These are phyloP conservation scores for Catagonus wagneri DNA, from an alignment of 2,113 vertebrate genomes.

Conservation along the genomic window DNA sequence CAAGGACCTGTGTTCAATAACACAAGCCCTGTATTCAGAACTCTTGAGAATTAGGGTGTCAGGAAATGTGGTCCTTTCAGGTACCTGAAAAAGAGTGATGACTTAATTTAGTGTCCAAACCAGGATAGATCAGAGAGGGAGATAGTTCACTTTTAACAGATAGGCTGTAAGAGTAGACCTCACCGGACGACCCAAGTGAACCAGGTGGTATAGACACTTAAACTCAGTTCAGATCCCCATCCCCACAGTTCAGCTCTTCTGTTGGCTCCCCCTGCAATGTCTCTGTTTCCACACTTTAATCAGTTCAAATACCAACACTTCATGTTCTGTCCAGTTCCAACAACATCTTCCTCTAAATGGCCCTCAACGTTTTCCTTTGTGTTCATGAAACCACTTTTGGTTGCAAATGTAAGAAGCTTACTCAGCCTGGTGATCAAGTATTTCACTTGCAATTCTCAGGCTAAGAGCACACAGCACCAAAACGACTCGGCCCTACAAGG, in stretches of 20 bases:
- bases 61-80: not conserved
- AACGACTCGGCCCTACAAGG: accelerated
- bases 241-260: accelerated
- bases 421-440: not conserved
- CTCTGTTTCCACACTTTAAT: accelerated
- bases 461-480: not conserved
- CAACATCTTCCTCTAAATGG: accelerated
- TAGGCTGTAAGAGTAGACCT: accelerated
- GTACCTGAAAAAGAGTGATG: accelerated
- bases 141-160: accelerated
- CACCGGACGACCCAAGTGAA: accelerated
- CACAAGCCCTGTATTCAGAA: too few relatives aligned
- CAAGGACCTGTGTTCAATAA: too few relatives aligned
- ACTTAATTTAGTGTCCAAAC: too few relatives aligned
- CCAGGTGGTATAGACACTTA: accelerated
- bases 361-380: not conserved
- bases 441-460: too few relatives aligned
- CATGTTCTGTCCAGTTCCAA: too few relatives aligned
- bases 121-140: not conserved
- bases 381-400: not conserved
- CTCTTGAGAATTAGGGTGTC: not conserved
- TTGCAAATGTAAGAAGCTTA: not conserved
- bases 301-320: accelerated
- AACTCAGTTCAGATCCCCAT: accelerated
- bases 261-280: accelerated